Conservation (phyloP, 1,140 invertebrate genomes). For the Littorina saxatilis region DNA sequence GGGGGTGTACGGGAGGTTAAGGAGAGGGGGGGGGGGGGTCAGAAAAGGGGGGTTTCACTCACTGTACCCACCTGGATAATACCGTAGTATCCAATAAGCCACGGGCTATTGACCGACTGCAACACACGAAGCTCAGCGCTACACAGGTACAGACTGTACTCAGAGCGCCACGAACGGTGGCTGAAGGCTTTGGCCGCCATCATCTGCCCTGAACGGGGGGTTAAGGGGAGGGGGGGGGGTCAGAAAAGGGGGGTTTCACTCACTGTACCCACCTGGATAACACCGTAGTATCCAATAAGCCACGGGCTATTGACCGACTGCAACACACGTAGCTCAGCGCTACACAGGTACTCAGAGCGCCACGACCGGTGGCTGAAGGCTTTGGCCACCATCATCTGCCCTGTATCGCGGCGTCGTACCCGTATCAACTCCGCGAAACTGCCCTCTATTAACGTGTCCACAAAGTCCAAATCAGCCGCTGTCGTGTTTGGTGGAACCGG, state of each 20-base stretch:
- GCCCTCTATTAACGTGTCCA: neutral
- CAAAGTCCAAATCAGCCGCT: neutral
- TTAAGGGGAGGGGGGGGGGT: too few species aligned
- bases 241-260: too few species aligned
- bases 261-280: neutral
- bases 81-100: neutral
- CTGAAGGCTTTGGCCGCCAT: constrained; percentile 17
- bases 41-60: too few species aligned
- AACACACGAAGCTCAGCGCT: constrained; percentile 5
- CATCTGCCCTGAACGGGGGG: neutral
- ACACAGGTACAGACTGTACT: constrained; percentile 32
- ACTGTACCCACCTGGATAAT: neutral
- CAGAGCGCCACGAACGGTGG: neutral
- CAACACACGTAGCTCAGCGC: constrained; percentile 3
- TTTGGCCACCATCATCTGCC: neutral
- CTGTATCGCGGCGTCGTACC: neutral
- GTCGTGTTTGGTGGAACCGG: neutral
- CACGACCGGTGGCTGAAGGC: neutral
- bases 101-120: neutral
- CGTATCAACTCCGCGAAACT: constrained; percentile 9
- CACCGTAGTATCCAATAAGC: neutral
- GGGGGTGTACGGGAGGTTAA: too few species aligned
- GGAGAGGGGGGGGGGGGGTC: too few species aligned
- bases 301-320: neutral
- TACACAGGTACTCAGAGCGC: constrained; percentile 26